Percentiles rank a stretch among this genome's conserved stretches.
These are phyloP conservation scores for Torymus texanus DNA, from an alignment of 2,888 invertebrate genomes.

Conservation along the genomic window DNA sequence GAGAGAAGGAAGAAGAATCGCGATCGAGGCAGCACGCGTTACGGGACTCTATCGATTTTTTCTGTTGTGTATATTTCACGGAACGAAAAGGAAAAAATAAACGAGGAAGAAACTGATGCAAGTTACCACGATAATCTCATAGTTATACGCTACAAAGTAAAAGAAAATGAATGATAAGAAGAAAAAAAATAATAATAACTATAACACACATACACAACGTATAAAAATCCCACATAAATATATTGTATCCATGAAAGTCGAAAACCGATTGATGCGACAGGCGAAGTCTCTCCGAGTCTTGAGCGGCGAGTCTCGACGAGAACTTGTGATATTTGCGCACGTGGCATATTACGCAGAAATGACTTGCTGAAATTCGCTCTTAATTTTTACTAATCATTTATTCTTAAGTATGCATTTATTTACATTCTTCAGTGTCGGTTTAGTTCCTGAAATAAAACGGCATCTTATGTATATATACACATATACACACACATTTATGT, in stretches of 20 bases:
- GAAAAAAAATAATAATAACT: conserved; percentile 20
- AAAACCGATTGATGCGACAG: conserved; percentile 23
- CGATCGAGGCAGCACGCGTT: conserved; percentile 28
- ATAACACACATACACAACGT: conserved; percentile 31
- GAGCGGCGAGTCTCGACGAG: conserved; percentile 44
- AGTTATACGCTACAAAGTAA: conserved; percentile 46
- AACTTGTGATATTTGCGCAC: conserved; percentile 46
- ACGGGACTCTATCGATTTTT: conserved; percentile 39
- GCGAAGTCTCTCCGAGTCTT: conserved; percentile 44
- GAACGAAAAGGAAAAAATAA: too few relatives aligned
- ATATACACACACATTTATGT: background rate
- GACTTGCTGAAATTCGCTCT: too few relatives aligned
- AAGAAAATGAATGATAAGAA: conserved; percentile 19
- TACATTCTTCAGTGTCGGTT: conserved; percentile 52
- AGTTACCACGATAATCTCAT: conserved; percentile 57
- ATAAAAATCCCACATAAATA: conserved; percentile 31
- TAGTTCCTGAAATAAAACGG: conserved; percentile 44
- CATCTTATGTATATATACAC: conserved; percentile 10
- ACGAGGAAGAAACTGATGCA: conserved; percentile 7
- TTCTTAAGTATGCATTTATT: conserved; percentile 54
- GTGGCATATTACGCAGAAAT: too few relatives aligned
- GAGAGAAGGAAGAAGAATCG: conserved; percentile 23
- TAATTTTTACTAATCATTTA: conserved; percentile 13
- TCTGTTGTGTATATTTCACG: too few relatives aligned
- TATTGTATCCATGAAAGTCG: conserved; percentile 53